Percentiles rank a stretch among this genome's conserved stretches.
phyloP scores from a whole-genome alignment of 2,797 vertebrate species.

The Channa striata region DNA sequence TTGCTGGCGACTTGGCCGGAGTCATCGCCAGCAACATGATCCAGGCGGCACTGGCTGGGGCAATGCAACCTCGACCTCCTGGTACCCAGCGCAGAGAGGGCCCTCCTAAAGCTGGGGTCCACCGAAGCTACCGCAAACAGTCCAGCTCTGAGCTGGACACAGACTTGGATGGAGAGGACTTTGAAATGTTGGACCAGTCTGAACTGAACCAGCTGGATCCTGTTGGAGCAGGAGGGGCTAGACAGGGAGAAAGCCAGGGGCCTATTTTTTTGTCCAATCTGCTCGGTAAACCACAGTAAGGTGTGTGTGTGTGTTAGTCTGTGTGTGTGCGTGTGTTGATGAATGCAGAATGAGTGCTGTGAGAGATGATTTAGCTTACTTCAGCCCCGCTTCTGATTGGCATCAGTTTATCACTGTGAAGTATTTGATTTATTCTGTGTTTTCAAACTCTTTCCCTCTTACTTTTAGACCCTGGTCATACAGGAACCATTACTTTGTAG shows the following conservation, averaged over 20 bases:
- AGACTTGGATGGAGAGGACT: slow-evolving; percentile 93
- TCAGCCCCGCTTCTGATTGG: slow-evolving; percentile 70
- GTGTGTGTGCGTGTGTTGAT: slow-evolving; percentile 22
- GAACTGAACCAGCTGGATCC: slow-evolving; percentile 97
- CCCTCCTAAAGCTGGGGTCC: slow-evolving; percentile 73
- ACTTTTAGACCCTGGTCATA: slow-evolving; percentile 42
- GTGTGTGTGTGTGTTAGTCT: slow-evolving; percentile 29
- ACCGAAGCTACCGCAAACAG: slow-evolving; percentile 86
- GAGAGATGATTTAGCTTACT: slow-evolving; percentile 65
- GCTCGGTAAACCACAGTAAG: slow-evolving; percentile 85
- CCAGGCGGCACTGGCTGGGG: slow-evolving; percentile 89
- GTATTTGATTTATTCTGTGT: slow-evolving; percentile 61
- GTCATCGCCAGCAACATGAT: slow-evolving; percentile 94
- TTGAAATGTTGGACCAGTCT: slow-evolving; percentile 98
- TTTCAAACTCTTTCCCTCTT: slow-evolving; percentile 42
- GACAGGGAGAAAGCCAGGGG: slow-evolving; percentile 82
- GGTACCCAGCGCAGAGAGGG: slow-evolving; percentile 69
- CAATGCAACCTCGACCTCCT: slow-evolving; percentile 80
- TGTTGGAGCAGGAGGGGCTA: slow-evolving; percentile 78
- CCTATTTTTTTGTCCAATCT: slow-evolving; percentile 84
- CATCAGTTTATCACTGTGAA: slow-evolving; percentile 87
- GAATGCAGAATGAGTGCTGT: slow-evolving; percentile 33
- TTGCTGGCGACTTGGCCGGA: slow-evolving; percentile 88
- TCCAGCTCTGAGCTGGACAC: slow-evolving; percentile 96
- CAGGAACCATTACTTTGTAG: slow-evolving; percentile 74